Evolutionary conservation across 2,888 invertebrate species (phyloP), one percentile per base, ranked within the genome.

Genomic region (Laspeyria flexula): DNA sequence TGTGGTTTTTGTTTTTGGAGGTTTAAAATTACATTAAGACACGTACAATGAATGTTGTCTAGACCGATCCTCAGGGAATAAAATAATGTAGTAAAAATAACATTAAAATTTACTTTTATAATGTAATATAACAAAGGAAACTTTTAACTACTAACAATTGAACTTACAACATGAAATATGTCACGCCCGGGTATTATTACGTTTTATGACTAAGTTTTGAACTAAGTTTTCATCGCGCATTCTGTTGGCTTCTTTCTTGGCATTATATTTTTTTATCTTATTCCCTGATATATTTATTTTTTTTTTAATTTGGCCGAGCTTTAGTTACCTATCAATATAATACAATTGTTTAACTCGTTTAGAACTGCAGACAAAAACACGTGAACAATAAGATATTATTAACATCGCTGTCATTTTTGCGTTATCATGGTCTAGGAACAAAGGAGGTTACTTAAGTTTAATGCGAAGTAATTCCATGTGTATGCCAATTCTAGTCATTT

Each of bases 81-180:
- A n/a, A n/a, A n/a, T n/a, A 25, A 25, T 25, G 25, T 25, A 7
- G 1, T 6, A 7, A 7, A 25, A 25, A 25, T 7, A 25, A 25
- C 9, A 4, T 7, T 6, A 25, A 25, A 3, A 6, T 7, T 13
- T 11, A 11, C n/a, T n/a, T n/a, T n/a, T n/a, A 30, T 33, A 33
- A 25, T 16, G 51, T 51, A 54, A 62, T 33, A 62, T 55, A 51
- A 43, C 23, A 34, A 55, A 45, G 45, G 31, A 59, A 59, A 63
- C 63, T 63, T 64, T 64, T 64, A 64, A 60, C 64, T 57, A 50
- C 15, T 53, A 46, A 60, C 60, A 65, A 65, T 57, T 56, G 64
- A 54, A 60, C 60, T 57, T 55, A 33, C 51, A 53, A 64, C 53
- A 51, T 65, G 55, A 57, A 47, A 65, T 57, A 64, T 64, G 52